These are phyloP conservation scores for Pterobdella sp. DNA, from an alignment of 2,888 invertebrate genomes.

Conservation along the genomic window DNA sequence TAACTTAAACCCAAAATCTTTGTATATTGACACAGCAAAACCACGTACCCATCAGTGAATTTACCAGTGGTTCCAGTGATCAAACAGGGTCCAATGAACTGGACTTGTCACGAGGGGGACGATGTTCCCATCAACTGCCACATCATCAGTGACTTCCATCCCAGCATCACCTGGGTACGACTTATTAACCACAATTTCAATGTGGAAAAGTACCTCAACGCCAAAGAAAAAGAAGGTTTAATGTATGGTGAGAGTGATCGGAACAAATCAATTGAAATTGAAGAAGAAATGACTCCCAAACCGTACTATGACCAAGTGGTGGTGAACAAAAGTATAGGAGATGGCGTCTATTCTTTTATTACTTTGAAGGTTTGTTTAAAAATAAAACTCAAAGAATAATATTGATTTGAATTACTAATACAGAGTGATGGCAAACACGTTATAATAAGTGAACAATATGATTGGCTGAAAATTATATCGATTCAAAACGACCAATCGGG, in stretches of 20 bases:
- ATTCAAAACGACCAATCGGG: conserved; percentile 25
- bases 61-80: conserved; percentile 31
- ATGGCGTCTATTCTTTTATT: not conserved
- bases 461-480: conserved; percentile 10
- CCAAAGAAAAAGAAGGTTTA: not conserved
- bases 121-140: conserved; percentile 27
- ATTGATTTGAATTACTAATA: not conserved
- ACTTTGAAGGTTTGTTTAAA: not conserved
- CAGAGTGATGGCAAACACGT: not conserved
- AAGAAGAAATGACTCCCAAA: not conserved
- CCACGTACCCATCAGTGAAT: not conserved
- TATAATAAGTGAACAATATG: conserved; percentile 14
- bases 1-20: not conserved
- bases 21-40: not conserved
- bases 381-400: not conserved
- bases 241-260: not conserved
- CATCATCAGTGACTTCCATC: conserved; percentile 32
- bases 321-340: not conserved
- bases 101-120: conserved; percentile 30
- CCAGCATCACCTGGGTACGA: conserved; percentile 29
- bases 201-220: not conserved
- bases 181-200: not conserved
- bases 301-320: not conserved
- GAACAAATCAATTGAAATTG: not conserved
- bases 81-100: conserved; percentile 30